Conservation (phyloP, 2,113 vertebrate species). For the Leiothrix lutea region DNA sequence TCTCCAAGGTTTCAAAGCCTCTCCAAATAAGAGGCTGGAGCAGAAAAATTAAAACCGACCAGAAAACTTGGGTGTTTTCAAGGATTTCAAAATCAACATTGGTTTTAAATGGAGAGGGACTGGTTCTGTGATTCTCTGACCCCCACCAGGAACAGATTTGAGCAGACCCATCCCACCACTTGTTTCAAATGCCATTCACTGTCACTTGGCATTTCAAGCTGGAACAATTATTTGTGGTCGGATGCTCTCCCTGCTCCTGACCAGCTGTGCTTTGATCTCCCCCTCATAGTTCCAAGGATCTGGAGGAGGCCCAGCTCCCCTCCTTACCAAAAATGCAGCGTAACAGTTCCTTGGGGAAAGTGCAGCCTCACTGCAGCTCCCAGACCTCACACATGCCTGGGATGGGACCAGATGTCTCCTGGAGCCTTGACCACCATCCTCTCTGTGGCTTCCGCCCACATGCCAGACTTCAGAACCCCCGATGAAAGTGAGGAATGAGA, state of each 20-base stretch:
- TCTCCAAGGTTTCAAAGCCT: neutral
- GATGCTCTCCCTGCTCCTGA: neutral
- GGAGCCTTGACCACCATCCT: neutral
- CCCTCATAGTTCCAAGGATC: neutral
- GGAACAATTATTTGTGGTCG: neutral
- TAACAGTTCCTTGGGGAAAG: neutral
- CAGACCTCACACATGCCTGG: neutral
- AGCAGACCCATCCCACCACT: neutral
- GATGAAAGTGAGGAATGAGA: neutral
- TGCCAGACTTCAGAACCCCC: rapidly evolving
- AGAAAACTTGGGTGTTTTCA: neutral
- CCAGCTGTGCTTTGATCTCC: neutral
- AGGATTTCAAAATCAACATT: neutral
- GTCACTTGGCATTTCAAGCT: neutral
- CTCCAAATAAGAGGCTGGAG: neutral
- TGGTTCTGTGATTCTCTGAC: neutral
- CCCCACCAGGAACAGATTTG: neutral
- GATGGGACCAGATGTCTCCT: neutral
- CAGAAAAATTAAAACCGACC: neutral
- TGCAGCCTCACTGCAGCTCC: neutral
- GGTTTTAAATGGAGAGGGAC: neutral
- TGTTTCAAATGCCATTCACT: neutral
- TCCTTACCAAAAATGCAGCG: neutral
- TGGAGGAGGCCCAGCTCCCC: neutral
- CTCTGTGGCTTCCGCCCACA: neutral